Percentiles rank a stretch among this genome's conserved stretches.
Conservation (phyloP, 2,113 vertebrate species). For the Campylorhamphus procurvoides region DNA sequence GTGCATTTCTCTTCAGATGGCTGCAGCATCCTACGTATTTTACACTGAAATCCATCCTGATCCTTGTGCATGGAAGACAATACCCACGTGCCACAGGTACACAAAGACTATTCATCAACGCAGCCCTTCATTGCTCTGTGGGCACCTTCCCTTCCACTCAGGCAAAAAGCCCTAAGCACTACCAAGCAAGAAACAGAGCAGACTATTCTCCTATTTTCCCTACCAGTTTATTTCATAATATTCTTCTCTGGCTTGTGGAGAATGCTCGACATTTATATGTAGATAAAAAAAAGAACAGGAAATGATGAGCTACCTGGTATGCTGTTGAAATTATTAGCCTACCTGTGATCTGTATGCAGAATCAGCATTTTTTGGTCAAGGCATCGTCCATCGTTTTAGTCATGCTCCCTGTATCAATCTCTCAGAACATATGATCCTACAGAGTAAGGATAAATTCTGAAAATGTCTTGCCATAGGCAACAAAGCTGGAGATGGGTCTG, state of each 20-base stretch:
- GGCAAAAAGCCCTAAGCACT: not conserved
- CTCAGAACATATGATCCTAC: not conserved
- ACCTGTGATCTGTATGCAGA: not conserved
- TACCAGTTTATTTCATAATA: not conserved
- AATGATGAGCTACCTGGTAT: not conserved
- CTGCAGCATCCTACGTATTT: not conserved
- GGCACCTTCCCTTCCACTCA: not conserved
- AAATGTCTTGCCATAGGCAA: not conserved
- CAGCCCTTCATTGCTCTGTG: not conserved
- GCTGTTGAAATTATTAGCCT: not conserved
- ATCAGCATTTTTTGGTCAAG: not conserved
- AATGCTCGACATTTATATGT: not conserved
- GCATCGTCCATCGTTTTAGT: not conserved
- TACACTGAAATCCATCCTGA: not conserved
- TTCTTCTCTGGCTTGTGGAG: not conserved
- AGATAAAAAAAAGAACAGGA: not conserved
- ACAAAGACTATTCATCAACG: not conserved
- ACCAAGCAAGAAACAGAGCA: accelerated
- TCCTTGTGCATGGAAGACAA: accelerated
- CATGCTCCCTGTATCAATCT: not conserved
- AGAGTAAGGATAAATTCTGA: not conserved
- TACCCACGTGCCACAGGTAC: not conserved
- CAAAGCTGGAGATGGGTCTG: accelerated
- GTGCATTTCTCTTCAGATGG: not conserved
- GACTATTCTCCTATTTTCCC: not conserved